phyloP scores from a whole-genome alignment of 2,888 invertebrate species.

The Uropetala carovei region DNA sequence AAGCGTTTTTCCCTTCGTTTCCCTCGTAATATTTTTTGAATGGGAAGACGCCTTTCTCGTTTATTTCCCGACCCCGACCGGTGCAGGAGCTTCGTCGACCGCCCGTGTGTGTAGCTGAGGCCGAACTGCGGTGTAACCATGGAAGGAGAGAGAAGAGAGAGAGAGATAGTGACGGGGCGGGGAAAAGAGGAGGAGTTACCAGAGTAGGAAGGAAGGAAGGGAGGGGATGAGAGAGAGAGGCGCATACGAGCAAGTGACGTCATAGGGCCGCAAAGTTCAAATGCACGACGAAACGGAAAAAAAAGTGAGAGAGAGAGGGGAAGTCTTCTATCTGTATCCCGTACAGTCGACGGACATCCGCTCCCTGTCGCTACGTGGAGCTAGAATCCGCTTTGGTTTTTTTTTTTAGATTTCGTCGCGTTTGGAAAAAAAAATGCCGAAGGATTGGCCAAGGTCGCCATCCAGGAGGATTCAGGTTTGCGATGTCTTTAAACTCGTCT shows the following conservation, averaged over 20 bases:
- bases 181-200: neutral
- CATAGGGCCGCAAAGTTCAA: constrained; percentile 23
- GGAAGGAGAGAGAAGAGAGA: neutral
- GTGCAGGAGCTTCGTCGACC: neutral
- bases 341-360: too few relatives aligned
- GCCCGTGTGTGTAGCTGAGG: constrained; percentile 47
- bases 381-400: too few relatives aligned
- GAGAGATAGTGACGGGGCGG: neutral
- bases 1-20: neutral
- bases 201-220: neutral
- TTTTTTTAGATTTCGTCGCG: too few relatives aligned
- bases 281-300: neutral
- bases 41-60: too few relatives aligned
- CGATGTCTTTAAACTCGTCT: too few relatives aligned
- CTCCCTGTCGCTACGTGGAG: too few relatives aligned
- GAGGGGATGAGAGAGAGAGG: constrained; percentile 1
- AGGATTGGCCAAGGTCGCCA: too few relatives aligned
- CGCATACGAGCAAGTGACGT: constrained; percentile 34
- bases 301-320: too few relatives aligned
- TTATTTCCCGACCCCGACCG: neutral
- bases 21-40: neutral
- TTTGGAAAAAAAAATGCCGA: too few relatives aligned
- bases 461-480: too few relatives aligned
- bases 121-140: constrained; percentile 57
- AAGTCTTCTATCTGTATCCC: too few relatives aligned